phyloP scores from a whole-genome alignment of 2,888 invertebrate species.

The Melanargia galathea region DNA sequence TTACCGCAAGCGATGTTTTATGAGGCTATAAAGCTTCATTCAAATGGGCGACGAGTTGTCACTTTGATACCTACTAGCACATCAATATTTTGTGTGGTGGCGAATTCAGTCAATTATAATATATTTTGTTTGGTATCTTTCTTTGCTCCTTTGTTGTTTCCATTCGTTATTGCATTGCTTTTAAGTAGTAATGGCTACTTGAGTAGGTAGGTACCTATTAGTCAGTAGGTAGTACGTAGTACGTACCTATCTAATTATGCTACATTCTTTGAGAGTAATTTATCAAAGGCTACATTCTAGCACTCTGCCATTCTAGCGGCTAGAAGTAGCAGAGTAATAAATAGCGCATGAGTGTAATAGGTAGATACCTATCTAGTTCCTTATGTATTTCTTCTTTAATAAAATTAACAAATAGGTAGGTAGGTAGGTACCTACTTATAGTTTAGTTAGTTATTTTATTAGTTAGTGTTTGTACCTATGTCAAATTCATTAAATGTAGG shows the following conservation, averaged over 20 bases:
- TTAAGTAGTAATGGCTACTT: neutral
- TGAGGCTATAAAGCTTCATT: constrained; percentile 65
- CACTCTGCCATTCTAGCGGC: too few relatives aligned
- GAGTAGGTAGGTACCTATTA: neutral
- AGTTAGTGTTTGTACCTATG: neutral
- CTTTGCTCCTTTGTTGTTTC: constrained; percentile 1
- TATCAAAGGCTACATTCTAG: too few relatives aligned
- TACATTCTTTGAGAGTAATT: too few relatives aligned
- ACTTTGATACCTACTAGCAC: constrained; percentile 35
- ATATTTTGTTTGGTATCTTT: constrained; percentile 20
- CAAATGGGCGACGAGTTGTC: constrained; percentile 57
- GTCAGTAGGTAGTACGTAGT: too few relatives aligned
- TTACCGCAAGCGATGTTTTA: constrained; percentile 69
- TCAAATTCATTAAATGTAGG: neutral
- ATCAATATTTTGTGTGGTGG: constrained; percentile 23
- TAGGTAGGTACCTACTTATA: too few relatives aligned
- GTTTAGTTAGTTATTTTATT: too few relatives aligned
- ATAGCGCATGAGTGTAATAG: too few relatives aligned
- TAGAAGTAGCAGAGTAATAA: too few relatives aligned
- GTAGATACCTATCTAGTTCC: too few relatives aligned
- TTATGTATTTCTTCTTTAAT: too few relatives aligned
- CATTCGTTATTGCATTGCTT: constrained; percentile 17
- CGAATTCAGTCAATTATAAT: constrained; percentile 17
- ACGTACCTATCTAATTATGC: neutral
- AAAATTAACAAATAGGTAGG: too few relatives aligned